Evolutionary conservation across 2,797 vertebrate species (phyloP).

Genomic region (Percopsis omiscomaycus): DNA sequence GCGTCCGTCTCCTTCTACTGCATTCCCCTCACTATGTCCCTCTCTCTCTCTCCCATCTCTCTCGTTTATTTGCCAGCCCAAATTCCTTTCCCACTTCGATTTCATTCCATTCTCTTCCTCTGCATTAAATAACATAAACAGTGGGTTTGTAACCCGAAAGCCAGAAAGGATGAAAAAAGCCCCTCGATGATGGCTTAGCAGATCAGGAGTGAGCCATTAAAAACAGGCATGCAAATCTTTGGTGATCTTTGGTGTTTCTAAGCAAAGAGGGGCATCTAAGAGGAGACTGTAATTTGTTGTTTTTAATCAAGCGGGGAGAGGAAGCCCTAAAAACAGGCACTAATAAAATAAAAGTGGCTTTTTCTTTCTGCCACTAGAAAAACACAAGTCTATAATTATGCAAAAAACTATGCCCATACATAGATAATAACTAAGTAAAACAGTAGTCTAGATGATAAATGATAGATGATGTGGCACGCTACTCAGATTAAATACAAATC

Average conservation of each 20-base stretch:
- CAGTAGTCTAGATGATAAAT: background rate
- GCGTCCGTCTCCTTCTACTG: constrained; percentile 56
- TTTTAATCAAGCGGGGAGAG: constrained; percentile 3
- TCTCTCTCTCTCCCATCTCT: constrained; percentile 36
- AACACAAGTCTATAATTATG: background rate
- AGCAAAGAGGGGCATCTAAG: constrained; percentile 16
- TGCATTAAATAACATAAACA: constrained; percentile 64
- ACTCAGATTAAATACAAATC: background rate
- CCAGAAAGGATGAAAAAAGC: constrained; percentile 64
- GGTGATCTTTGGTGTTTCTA: constrained; percentile 16
- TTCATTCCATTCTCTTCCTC: constrained; percentile 20
- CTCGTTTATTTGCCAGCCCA: constrained; percentile 36
- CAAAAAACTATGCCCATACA: background rate
- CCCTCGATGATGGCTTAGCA: constrained; percentile 38
- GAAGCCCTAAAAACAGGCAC: background rate
- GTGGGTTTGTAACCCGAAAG: constrained; percentile 65
- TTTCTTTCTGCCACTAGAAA: background rate
- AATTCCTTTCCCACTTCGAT: constrained; percentile 24
- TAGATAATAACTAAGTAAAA: background rate
- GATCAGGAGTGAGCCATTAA: constrained; percentile 55
- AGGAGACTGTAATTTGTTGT: constrained; percentile 23
- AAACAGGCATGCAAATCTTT: constrained; percentile 47
- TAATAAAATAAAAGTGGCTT: background rate
- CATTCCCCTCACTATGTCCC: constrained; percentile 52
- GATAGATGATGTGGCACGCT: background rate